Conservation (phyloP, 2,113 vertebrate species). For the Anarrhichthys ocellatus region DNA sequence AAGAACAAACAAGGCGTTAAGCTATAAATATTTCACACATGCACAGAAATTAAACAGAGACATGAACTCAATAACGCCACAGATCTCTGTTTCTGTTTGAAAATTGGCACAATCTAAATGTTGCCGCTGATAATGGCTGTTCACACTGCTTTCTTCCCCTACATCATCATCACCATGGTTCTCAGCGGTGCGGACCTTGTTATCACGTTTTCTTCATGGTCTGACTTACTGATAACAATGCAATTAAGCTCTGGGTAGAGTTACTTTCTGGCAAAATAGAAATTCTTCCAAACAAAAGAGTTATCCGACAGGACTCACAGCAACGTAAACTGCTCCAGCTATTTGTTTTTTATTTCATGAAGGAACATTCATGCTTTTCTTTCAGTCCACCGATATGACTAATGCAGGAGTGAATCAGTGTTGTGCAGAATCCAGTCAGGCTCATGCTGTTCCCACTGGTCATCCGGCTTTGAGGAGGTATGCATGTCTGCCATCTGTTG, state of each 20-base stretch:
- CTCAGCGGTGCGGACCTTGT: constrained; percentile 50
- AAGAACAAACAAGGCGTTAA: constrained; percentile 12
- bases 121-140: constrained; percentile 54
- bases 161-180: constrained; percentile 28
- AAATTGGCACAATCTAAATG: constrained; percentile 46
- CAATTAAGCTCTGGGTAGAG: constrained; percentile 42
- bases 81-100: constrained; percentile 19
- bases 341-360: constrained; percentile 6
- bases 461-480: constrained; percentile 62
- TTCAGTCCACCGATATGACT: constrained; percentile 58
- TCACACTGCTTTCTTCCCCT: constrained; percentile 24
- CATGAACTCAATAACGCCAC: background rate
- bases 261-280: constrained; percentile 3
- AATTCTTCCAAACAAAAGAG: background rate
- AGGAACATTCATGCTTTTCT: constrained; percentile 12
- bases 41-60: constrained; percentile 12
- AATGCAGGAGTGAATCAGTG: constrained; percentile 72
- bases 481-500: constrained; percentile 76
- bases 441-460: constrained; percentile 69
- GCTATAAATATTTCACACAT: constrained; percentile 34
- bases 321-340: background rate
- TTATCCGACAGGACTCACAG: background rate
- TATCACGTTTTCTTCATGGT: constrained; percentile 31
- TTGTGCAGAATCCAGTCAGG: constrained; percentile 59
- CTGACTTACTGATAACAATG: constrained; percentile 53